Conservation (phyloP, 2,797 vertebrate genomes). For the Pipistrellus pygmaeus region DNA sequence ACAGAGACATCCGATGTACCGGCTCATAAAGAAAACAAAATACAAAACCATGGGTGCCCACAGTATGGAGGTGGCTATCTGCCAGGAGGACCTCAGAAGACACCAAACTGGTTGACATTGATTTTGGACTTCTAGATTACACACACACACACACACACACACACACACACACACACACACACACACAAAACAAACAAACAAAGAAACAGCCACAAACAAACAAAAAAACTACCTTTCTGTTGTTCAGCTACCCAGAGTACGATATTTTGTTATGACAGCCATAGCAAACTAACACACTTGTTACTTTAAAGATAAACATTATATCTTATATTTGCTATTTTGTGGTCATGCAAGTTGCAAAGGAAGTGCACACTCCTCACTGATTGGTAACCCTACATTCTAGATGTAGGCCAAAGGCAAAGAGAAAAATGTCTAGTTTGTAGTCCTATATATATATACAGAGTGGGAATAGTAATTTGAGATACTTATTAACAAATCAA, state of each 20-base stretch:
- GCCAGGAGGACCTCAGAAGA: background rate
- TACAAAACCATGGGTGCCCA: too few species aligned
- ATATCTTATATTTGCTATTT: background rate
- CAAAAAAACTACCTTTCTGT: background rate
- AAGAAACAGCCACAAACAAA: too few species aligned
- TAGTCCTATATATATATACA: background rate
- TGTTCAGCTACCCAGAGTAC: background rate
- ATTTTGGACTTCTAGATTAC: background rate
- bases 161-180: too few species aligned
- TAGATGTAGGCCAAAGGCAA: background rate
- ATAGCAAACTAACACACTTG: background rate
- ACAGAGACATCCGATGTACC: too few species aligned
- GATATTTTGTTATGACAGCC: background rate
- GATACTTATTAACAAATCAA: background rate
- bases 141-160: too few species aligned
- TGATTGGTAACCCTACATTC: background rate
- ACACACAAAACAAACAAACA: too few species aligned
- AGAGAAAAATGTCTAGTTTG: background rate
- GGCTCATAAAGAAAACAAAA: background rate
- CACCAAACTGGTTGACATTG: background rate
- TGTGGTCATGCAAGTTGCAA: background rate
- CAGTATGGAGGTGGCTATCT: background rate
- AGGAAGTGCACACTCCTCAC: background rate
- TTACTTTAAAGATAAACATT: background rate
- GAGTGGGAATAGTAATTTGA: background rate